These are phyloP conservation scores for Brachyistius frenatus DNA, from an alignment of 2,113 vertebrate species.

Conservation along the genomic window DNA sequence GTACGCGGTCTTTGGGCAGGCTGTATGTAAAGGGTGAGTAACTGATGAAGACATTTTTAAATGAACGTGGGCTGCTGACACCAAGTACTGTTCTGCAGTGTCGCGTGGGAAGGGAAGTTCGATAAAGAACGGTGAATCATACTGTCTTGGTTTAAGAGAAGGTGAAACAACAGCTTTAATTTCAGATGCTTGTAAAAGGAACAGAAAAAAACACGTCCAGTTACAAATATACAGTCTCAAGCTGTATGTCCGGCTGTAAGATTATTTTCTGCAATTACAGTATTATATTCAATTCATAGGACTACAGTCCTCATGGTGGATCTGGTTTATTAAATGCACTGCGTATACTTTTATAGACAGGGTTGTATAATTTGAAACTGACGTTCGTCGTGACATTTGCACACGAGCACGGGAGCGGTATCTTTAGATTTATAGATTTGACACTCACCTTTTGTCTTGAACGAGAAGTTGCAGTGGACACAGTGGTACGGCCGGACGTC, in stretches of 20 bases:
- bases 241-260: neutral
- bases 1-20: slow-evolving; percentile 65
- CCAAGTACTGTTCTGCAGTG: slow-evolving; percentile 77
- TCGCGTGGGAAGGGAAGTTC: slow-evolving; percentile 81
- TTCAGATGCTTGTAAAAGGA: slow-evolving; percentile 45
- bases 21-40: slow-evolving; percentile 77
- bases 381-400: no score
- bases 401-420: no score
- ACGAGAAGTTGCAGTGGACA: slow-evolving; percentile 97
- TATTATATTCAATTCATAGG: no score
- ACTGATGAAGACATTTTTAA: slow-evolving; percentile 82
- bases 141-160: slow-evolving; percentile 63
- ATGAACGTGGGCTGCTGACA: slow-evolving; percentile 83
- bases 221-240: neutral
- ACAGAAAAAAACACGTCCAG: neutral
- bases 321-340: no score
- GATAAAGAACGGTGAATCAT: slow-evolving; percentile 82
- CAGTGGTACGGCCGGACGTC: slow-evolving; percentile 98
- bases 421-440: neutral
- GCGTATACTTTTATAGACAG: no score
- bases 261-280: neutral
- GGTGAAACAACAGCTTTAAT: slow-evolving; percentile 59
- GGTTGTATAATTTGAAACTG: no score
- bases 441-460: slow-evolving; percentile 97
- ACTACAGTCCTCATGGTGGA: no score